Conservation (phyloP, 1,140 invertebrate genomes). For the Formica exsecta region DNA sequence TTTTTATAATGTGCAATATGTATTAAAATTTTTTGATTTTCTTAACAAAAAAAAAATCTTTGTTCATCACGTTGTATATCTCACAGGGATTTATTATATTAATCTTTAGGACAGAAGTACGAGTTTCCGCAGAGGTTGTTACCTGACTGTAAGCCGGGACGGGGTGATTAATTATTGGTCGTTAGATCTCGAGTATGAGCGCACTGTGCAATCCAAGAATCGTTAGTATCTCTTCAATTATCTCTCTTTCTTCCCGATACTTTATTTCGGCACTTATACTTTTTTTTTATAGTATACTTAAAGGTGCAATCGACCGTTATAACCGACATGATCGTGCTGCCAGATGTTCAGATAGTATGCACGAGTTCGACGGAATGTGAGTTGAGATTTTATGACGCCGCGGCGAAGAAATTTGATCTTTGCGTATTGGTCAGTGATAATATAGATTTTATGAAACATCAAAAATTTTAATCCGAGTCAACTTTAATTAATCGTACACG, state of each 20-base stretch:
- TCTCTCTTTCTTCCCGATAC: neutral
- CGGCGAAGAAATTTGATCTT: constrained; percentile 89
- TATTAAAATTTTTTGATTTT: constrained; percentile 17
- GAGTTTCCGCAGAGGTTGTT: constrained; percentile 88
- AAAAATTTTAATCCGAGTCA: neutral
- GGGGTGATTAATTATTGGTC: constrained; percentile 91
- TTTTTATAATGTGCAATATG: neutral
- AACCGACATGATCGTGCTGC: constrained; percentile 89
- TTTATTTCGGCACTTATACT: neutral
- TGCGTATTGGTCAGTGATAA: constrained; percentile 84
- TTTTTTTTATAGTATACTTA: constrained; percentile 82
- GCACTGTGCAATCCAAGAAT: constrained; percentile 88
- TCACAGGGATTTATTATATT: neutral
- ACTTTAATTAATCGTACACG: neutral
- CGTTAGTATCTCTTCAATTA: constrained; percentile 84
- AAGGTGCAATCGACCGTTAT: constrained; percentile 89
- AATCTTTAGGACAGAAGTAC: constrained; percentile 84
- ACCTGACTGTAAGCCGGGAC: constrained; percentile 89
- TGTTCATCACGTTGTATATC: neutral
- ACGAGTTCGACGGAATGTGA: constrained; percentile 90
- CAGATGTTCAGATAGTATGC: constrained; percentile 90
- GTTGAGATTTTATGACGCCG: constrained; percentile 91
- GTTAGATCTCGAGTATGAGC: constrained; percentile 88
- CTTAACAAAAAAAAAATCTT: neutral
- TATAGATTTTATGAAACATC: constrained; percentile 22